Percentiles rank a stretch among this genome's conserved stretches.
Evolutionary conservation across 23 tunicate genomes (phyloP).

Genomic region (Trididemnum nubilum): DNA sequence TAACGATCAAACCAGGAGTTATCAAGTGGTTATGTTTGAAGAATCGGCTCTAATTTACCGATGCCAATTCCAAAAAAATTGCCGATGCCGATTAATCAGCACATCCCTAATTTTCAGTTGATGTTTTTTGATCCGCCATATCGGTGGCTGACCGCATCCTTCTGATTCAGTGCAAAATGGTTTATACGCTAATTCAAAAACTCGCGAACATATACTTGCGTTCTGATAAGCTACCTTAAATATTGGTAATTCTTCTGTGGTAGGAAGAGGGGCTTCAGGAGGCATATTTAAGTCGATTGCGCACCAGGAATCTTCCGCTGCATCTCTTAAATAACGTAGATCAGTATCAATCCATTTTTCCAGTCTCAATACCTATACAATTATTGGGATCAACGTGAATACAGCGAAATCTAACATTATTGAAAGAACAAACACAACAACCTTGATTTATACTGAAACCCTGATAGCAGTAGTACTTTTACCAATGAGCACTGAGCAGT

Average conservation of each 20-base stretch:
- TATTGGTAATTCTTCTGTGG: conserved; percentile 57
- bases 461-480: too few relatives aligned
- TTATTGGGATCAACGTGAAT: not conserved
- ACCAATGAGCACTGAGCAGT: too few relatives aligned
- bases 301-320: conserved; percentile 57
- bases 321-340: conserved; percentile 75
- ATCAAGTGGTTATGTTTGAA: too few relatives aligned
- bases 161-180: too few relatives aligned
- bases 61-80: too few relatives aligned
- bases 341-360: conserved; percentile 98
- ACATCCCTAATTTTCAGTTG: not conserved
- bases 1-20: too few relatives aligned
- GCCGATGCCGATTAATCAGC: not conserved
- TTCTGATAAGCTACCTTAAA: conserved; percentile 64
- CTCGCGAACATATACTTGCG: too few relatives aligned
- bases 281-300: conserved; percentile 72
- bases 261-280: conserved; percentile 72
- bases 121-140: too few relatives aligned
- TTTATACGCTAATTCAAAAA: too few relatives aligned
- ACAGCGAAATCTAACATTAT: not conserved
- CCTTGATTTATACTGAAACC: too few relatives aligned
- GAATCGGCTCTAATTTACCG: too few relatives aligned
- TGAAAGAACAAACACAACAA: not conserved
- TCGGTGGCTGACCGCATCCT: too few relatives aligned
- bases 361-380: conserved; percentile 57